Percentiles rank a stretch among this genome's conserved stretches.
phyloP scores from a whole-genome alignment of 2,888 invertebrate genomes.

The Pterostichus niger region DNA sequence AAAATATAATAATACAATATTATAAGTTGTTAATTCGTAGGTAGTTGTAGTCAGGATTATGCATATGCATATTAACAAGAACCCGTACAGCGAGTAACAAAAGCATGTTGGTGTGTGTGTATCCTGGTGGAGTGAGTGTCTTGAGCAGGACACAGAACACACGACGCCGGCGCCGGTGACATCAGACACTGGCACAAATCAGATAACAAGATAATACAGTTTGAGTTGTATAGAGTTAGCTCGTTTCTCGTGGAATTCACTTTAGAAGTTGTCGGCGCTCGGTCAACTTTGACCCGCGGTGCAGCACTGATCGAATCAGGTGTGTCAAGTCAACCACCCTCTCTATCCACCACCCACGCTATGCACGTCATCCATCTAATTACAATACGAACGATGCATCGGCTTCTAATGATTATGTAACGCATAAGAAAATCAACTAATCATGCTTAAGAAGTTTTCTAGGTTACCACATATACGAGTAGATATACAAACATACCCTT shows the following conservation, averaged over 20 bases:
- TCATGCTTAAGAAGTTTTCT: too few relatives aligned
- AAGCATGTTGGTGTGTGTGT: neutral
- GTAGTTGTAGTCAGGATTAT: neutral
- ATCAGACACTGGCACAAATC: conserved; percentile 59
- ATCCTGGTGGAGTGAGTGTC: too few relatives aligned
- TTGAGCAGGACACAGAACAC: neutral
- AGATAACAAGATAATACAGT: conserved; percentile 72
- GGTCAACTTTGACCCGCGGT: conserved; percentile 73
- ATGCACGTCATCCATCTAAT: too few relatives aligned
- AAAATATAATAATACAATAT: too few relatives aligned
- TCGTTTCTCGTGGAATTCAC: conserved; percentile 73
- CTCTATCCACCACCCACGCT: too few relatives aligned
- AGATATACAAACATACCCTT: too few relatives aligned
- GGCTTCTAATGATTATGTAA: too few relatives aligned
- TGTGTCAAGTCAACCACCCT: neutral
- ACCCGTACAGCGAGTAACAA: neutral
- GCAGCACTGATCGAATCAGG: conserved; percentile 66
- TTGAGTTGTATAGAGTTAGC: conserved; percentile 72
- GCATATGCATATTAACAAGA: conserved; percentile 15
- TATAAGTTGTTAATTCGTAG: too few relatives aligned
- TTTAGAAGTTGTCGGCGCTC: conserved; percentile 72
- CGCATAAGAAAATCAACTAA: too few relatives aligned
- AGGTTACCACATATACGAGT: too few relatives aligned
- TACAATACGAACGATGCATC: too few relatives aligned
- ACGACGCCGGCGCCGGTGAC: conserved; percentile 31